These are phyloP conservation scores for Corella eumyota DNA, from an alignment of 23 tunicate genomes.

Conservation along the genomic window DNA sequence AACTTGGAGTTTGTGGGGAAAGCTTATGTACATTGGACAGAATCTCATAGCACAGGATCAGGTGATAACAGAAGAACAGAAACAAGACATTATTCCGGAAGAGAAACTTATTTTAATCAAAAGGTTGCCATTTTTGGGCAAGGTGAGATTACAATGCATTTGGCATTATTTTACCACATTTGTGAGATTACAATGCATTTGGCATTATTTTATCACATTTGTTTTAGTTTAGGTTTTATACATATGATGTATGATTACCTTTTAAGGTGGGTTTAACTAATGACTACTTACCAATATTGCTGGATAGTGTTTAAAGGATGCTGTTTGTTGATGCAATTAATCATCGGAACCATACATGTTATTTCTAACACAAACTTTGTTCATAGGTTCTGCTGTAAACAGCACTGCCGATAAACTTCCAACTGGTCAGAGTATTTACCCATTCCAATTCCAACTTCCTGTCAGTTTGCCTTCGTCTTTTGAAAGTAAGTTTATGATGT, in stretches of 20 bases:
- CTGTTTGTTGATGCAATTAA: no score
- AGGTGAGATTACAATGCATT: no score
- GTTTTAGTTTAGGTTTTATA: no score
- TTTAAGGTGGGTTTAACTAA: no score
- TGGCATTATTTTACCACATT: no score
- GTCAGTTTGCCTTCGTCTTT: conserved; percentile 38
- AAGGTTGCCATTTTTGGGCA: conserved; percentile 22
- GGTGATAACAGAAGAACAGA: conserved; percentile 22
- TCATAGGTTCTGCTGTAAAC: background rate
- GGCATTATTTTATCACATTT: no score
- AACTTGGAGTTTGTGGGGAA: conserved; percentile 35
- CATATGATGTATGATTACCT: no score
- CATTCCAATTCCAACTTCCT: conserved; percentile 54
- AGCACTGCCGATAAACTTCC: conserved; percentile 9
- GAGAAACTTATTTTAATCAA: conserved; percentile 41
- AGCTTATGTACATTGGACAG: conserved; percentile 67
- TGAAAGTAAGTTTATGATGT: conserved; percentile 70
- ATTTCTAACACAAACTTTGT: no score
- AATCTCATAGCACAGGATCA: conserved; percentile 15
- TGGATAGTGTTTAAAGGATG: no score
- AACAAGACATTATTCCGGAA: conserved; percentile 33
- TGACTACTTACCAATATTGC: no score
- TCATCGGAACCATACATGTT: no score
- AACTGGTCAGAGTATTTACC: conserved; percentile 39
- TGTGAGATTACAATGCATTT: no score